A percentile compares a stretch with the other conserved stretches of the same genome.
These are phyloP conservation scores for Agonopterix alstromeriana DNA, from an alignment of 2,888 invertebrate genomes.

Conservation along the genomic window DNA sequence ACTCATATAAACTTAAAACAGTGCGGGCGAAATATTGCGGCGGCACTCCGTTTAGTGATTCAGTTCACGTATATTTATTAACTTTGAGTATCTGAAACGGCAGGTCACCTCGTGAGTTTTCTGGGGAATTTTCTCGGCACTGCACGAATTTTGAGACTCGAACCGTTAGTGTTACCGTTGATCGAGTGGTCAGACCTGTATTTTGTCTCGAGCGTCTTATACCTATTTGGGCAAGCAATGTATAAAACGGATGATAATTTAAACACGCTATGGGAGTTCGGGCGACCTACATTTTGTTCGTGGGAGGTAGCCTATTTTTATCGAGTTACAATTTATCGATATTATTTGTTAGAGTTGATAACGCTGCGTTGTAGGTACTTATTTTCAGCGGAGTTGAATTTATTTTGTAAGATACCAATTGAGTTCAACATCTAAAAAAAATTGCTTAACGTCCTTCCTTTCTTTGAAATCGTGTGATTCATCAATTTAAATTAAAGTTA, in stretches of 20 bases:
- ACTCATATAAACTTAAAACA: too few relatives aligned
- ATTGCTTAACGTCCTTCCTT: too few relatives aligned
- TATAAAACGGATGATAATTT: background rate
- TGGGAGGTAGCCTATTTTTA: slow-evolving; percentile 27
- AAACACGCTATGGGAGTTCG: slow-evolving; percentile 7
- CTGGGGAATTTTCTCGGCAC: slow-evolving; percentile 43
- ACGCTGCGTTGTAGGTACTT: too few relatives aligned
- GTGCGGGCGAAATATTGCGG: too few relatives aligned
- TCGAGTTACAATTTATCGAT: slow-evolving; percentile 6
- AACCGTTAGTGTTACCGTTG: slow-evolving; percentile 72
- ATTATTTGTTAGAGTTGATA: too few relatives aligned
- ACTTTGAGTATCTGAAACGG: background rate
- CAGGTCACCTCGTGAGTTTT: slow-evolving; percentile 14
- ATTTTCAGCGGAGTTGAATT: too few relatives aligned
- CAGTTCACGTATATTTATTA: background rate
- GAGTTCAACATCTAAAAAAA: too few relatives aligned
- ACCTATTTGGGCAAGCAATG: slow-evolving; percentile 33
- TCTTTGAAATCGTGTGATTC: too few relatives aligned
- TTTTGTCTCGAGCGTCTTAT: slow-evolving; percentile 18
- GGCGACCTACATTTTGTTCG: slow-evolving; percentile 37
- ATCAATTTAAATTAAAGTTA: too few relatives aligned
- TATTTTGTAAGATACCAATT: too few relatives aligned
- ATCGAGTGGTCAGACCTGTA: slow-evolving; percentile 67
- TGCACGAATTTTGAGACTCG: slow-evolving; percentile 60
- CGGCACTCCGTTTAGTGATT: background rate